Evolutionary conservation across 2,888 invertebrate species (phyloP).

Genomic region (Iphiclides podalirius): DNA sequence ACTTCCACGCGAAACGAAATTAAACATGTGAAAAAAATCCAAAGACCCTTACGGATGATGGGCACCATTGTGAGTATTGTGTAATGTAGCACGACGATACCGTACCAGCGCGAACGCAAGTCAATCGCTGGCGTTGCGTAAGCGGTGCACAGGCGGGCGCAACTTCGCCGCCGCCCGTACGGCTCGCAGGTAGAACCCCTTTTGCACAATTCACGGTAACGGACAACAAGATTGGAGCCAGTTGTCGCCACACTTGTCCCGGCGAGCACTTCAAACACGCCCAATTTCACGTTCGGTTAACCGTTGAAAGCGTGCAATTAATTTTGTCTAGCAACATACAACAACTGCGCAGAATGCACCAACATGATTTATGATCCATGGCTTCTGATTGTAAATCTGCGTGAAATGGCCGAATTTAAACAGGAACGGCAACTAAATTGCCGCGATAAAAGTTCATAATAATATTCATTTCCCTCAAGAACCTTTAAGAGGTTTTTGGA

Average conservation of each 20-base stretch:
- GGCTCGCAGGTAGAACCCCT: conserved; percentile 71
- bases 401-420: conserved; percentile 56
- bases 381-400: conserved; percentile 40
- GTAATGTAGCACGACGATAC: conserved; percentile 73
- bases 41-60: conserved; percentile 66
- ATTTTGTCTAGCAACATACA: conserved; percentile 62
- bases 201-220: conserved; percentile 75
- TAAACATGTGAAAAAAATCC: conserved; percentile 60
- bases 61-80: conserved; percentile 74
- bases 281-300: conserved; percentile 73
- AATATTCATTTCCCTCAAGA: too few species aligned
- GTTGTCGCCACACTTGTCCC: conserved; percentile 71
- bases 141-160: conserved; percentile 27
- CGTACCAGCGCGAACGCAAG: conserved; percentile 49
- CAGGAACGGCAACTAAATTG: conserved; percentile 1
- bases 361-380: conserved; percentile 35
- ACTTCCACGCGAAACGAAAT: conserved; percentile 65
- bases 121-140: conserved; percentile 32
- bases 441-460: neutral
- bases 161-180: conserved; percentile 44
- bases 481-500: neutral
- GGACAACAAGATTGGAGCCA: conserved; percentile 52
- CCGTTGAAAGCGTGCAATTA: conserved; percentile 65
- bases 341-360: conserved; percentile 43
- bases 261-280: conserved; percentile 58